Evolutionary conservation across 1,140 invertebrate genomes (phyloP).

Genomic region (Hydropsyche tenuis): DNA sequence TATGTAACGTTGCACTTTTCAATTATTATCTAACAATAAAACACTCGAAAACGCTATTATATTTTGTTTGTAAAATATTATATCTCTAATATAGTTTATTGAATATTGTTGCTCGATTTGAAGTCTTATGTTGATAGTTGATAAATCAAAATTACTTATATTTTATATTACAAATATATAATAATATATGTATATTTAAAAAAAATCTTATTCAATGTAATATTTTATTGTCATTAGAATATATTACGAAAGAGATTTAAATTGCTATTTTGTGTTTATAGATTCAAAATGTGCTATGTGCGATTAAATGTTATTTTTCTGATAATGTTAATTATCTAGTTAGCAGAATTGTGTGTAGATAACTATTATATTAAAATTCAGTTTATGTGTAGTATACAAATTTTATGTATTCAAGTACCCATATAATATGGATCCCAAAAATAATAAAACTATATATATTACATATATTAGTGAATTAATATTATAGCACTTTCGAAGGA

Average conservation of each 20-base stretch:
- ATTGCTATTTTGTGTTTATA: too few species aligned
- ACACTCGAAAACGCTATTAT: background rate
- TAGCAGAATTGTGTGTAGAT: background rate
- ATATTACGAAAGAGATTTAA: too few species aligned
- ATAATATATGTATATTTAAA: too few species aligned
- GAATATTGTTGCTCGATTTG: slow-evolving; percentile 13
- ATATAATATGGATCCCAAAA: slow-evolving; percentile 37
- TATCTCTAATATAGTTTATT: slow-evolving; percentile 33
- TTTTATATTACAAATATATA: too few species aligned
- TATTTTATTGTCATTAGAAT: too few species aligned
- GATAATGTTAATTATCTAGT: slow-evolving; percentile 5
- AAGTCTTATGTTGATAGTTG: slow-evolving; percentile 29
- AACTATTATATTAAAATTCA: slow-evolving; percentile 2
- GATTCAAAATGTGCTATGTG: too few species aligned
- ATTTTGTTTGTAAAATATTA: slow-evolving; percentile 31
- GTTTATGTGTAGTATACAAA: slow-evolving; percentile 16
- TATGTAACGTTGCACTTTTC: too few species aligned
- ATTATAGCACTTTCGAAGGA: background rate
- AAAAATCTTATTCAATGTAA: too few species aligned
- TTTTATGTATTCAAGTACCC: slow-evolving; percentile 32
- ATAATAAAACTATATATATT: slow-evolving; percentile 14
- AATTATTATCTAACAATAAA: too few species aligned
- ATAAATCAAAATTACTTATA: slow-evolving; percentile 8
- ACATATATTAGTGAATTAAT: slow-evolving; percentile 3
- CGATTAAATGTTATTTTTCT: too few species aligned